A percentile compares a stretch with the other conserved stretches of the same genome.
Conservation (phyloP, 2,113 vertebrate genomes). For the Pedionomus torquatus region DNA sequence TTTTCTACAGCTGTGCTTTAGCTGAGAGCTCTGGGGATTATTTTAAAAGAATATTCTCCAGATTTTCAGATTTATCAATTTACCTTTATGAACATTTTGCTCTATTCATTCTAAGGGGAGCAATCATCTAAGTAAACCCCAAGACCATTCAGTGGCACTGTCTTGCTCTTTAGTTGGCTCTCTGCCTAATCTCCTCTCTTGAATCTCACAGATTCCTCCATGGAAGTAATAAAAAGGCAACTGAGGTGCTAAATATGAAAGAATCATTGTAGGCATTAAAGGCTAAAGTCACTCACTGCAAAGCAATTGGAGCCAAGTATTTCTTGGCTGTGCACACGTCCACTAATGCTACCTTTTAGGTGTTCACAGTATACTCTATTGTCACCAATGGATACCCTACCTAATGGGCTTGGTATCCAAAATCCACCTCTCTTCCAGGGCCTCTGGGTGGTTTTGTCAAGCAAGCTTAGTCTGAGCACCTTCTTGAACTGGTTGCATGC, state of each 20-base stretch:
- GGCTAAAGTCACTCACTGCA: conserved; percentile 22
- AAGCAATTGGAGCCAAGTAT: conserved; percentile 17
- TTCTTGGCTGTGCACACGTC: neutral
- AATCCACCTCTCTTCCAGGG: neutral
- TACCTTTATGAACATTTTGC: neutral
- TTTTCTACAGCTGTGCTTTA: neutral
- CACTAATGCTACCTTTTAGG: conserved; percentile 16
- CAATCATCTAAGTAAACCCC: neutral
- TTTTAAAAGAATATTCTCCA: neutral
- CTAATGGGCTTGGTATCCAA: neutral
- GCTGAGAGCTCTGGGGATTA: neutral
- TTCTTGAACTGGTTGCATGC: neutral
- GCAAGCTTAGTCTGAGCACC: neutral
- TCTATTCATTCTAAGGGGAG: neutral
- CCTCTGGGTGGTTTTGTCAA: neutral
- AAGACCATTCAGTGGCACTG: neutral
- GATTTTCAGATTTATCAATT: conserved; percentile 25
- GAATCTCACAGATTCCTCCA: neutral
- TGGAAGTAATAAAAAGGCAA: conserved; percentile 21
- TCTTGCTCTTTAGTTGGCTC: neutral
- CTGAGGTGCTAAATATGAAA: conserved; percentile 7
- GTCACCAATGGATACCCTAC: neutral
- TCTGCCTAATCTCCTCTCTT: neutral
- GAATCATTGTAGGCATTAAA: conserved; percentile 23
- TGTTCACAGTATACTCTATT: neutral